Conservation (phyloP, 2,113 vertebrate species). For the Apeltes quadracus region DNA sequence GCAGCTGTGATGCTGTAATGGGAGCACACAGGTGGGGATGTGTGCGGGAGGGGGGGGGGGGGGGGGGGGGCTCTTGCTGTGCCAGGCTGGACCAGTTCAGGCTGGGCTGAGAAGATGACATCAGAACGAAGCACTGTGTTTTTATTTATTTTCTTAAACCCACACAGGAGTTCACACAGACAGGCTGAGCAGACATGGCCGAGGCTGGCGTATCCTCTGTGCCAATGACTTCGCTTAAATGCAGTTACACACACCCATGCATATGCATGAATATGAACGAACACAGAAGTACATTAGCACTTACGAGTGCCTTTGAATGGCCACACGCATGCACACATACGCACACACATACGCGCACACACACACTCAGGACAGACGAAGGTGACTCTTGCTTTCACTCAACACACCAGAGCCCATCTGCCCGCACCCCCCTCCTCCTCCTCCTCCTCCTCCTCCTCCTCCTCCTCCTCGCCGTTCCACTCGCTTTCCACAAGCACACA, state of each 20-base stretch:
- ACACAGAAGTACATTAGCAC: constrained; percentile 38
- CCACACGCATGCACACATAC: constrained; percentile 19
- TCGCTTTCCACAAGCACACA: constrained; percentile 45
- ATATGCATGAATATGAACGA: constrained; percentile 46
- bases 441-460: constrained; percentile 45
- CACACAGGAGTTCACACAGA: constrained; percentile 62
- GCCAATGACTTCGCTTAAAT: constrained; percentile 26
- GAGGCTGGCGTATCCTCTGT: constrained; percentile 28
- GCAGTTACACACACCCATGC: constrained; percentile 26
- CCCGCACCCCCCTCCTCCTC: constrained; percentile 57
- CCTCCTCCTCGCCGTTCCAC: constrained; percentile 49
- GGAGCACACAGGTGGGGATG: constrained; percentile 71
- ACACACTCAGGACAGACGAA: constrained; percentile 64
- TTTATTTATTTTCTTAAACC: neutral
- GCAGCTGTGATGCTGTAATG: constrained; percentile 72
- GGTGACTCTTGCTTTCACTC: constrained; percentile 75
- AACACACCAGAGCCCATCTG: constrained; percentile 74
- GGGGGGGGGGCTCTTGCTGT: constrained; percentile 57
- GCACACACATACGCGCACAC: neutral
- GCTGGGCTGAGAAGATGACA: constrained; percentile 30
- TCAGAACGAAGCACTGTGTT: constrained; percentile 33
- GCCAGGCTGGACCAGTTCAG: constrained; percentile 50
- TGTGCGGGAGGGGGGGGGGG: constrained; percentile 44
- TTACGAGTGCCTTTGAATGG: constrained; percentile 19
- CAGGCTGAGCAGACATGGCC: constrained; percentile 34